Conservation (phyloP, 1,140 invertebrate genomes). For the Bombus confusus region DNA sequence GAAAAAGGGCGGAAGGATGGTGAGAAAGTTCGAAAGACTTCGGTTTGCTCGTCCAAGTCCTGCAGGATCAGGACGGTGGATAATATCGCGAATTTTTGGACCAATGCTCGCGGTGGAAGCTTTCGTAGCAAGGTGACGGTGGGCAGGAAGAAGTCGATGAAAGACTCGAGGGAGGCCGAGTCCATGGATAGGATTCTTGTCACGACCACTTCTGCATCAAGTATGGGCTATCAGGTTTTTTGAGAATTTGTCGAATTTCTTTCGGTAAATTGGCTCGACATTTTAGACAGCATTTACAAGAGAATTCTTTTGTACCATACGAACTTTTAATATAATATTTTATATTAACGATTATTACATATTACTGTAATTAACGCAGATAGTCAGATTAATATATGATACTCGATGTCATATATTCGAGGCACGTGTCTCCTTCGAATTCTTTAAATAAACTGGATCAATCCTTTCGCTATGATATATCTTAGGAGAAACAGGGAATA, state of each 20-base stretch:
- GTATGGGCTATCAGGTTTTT: slow-evolving; percentile 63
- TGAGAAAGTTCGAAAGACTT: slow-evolving; percentile 17
- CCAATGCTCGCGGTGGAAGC: slow-evolving; percentile 63
- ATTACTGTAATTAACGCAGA: too few relatives aligned
- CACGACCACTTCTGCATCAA: slow-evolving; percentile 70
- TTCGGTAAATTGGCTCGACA: background rate
- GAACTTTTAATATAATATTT: too few relatives aligned
- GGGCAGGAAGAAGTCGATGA: slow-evolving; percentile 64
- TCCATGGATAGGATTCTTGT: slow-evolving; percentile 54
- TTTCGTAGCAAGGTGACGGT: slow-evolving; percentile 70
- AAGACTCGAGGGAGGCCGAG: slow-evolving; percentile 67
- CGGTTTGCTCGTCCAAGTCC: slow-evolving; percentile 54
- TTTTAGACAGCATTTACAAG: too few relatives aligned
- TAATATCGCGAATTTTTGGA: slow-evolving; percentile 73
- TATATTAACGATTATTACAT: too few relatives aligned
- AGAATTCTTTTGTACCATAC: too few relatives aligned
- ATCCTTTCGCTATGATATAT: too few relatives aligned
- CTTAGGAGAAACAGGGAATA: background rate
- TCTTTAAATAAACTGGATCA: too few relatives aligned
- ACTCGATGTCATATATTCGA: too few relatives aligned
- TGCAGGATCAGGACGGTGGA: slow-evolving; percentile 68
- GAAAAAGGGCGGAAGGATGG: background rate
- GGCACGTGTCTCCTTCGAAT: too few relatives aligned
- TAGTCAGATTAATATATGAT: too few relatives aligned
- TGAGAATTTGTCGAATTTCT: too few relatives aligned